Percentiles rank a stretch among this genome's conserved stretches.
These are phyloP conservation scores for Rhynchopsitta pachyrhyncha DNA, from an alignment of 2,113 vertebrate species.

Conservation along the genomic window DNA sequence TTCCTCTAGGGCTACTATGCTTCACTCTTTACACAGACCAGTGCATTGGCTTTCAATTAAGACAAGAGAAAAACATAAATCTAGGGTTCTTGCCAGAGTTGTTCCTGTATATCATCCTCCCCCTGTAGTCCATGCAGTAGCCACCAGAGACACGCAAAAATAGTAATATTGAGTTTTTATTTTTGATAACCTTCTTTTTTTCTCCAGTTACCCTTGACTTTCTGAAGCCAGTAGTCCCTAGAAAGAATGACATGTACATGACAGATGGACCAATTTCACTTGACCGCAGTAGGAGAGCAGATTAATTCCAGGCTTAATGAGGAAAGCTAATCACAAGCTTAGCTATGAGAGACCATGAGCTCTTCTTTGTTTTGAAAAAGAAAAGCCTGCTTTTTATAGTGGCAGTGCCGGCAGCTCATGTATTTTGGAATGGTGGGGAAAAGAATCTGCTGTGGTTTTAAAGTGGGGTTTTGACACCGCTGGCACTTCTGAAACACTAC, in stretches of 20 bases:
- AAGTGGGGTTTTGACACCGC: background rate
- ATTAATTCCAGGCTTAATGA: slow-evolving; percentile 8
- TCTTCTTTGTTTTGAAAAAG: background rate
- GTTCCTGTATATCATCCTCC: background rate
- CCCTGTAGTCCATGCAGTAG: background rate
- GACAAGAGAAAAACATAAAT: slow-evolving; percentile 12
- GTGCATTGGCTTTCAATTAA: background rate
- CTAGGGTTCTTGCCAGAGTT: background rate
- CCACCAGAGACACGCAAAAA: background rate
- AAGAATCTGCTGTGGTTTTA: background rate
- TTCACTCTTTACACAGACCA: background rate
- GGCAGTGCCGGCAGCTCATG: background rate
- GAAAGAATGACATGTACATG: background rate
- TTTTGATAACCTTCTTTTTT: background rate
- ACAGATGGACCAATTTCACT: background rate
- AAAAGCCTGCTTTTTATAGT: background rate
- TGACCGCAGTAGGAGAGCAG: background rate
- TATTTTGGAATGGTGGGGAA: background rate
- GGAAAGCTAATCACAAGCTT: background rate
- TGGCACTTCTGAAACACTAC: background rate
- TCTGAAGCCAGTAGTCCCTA: background rate
- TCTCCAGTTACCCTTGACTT: background rate
- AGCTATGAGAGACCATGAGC: background rate
- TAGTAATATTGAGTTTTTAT: background rate
- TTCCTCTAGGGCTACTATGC: background rate